Evolutionary conservation across 2,113 vertebrate species (phyloP), one percentile per base, ranked within the genome.

Genomic region (Macquaria ambigua): DNA sequence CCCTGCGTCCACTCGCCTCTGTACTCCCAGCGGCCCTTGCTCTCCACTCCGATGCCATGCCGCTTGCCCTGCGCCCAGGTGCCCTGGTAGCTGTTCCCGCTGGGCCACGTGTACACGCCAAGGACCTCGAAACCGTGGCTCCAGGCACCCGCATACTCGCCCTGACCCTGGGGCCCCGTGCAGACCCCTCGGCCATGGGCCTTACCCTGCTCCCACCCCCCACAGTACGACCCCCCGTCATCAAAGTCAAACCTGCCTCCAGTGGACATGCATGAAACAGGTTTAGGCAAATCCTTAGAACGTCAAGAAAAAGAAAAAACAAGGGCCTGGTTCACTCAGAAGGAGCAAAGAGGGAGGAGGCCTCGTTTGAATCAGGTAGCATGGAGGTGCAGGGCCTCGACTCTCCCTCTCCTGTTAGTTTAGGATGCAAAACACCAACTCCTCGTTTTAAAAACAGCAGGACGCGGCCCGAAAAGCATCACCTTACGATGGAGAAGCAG

Each of bases 191-290:
- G 96, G 90, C 98, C 98, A 88, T 99, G 98, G 93, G 98, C 98
- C 96, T 99, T 99, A 87, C 98, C 98, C 95, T 99, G 98, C 95
- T 98, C 97, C 98, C 98, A 99, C 96, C 97, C 98, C 96, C 98
- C 98, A 94, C 98, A 99, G 96, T 99, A 99, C 95, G 98, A 98
- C 96, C 98, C 98, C 96, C 98, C 98, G 95, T 99, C 98, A 95
- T 99, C 98, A 98, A 99, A 99, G 97, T 99, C 97, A 98, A 99
- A 99, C 97, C 98, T 96, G 94, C 95, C 95, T 94, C 95, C 95
- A 96, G 95, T 96, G 95, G 95, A 96, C 95, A 96, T 96, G 95
- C 95, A 96, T 96, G 95, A 95, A 96, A 96, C 95, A 95, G 94
- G 94, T 93, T 92, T 93, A 89, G 95, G 94, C 94, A 96, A 96